Evolutionary conservation across 2,113 vertebrate species (phyloP), one percentile per base, ranked within the genome.

Genomic region (Ameiurus melas): DNA sequence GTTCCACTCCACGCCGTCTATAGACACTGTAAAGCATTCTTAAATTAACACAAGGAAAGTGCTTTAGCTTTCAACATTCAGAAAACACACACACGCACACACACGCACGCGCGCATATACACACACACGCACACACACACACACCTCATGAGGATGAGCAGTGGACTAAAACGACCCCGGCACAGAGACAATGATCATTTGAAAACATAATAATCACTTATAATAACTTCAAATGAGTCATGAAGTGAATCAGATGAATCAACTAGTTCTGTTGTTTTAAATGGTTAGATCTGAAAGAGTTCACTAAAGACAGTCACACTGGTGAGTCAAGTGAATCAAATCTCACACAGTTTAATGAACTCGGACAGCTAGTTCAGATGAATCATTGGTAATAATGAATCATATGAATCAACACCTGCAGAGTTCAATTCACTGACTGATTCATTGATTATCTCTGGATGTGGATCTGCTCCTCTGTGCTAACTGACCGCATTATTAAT

Each of bases 1-100:
- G 0, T 97, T 98, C 98, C 98, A 99, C 91, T 99, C 98, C 55
- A 99, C 97, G 0, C 98, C 98, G 0, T 99, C 98, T 10, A 99
- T 98, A 92, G 97, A 93, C 87, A 99, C 98, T 99, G 94, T 10
- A 89, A 86, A 83, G 16, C 22, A 60, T 20, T 36, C 51, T 58
- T 62, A 85, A 25, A 60, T 7, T 58, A 53, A 84, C 25, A 30
- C 87, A 64, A 3, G 57, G n/a, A 68, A 51, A 87, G 4, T 30
- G 66, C 66, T 68, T 30, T 5, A 68, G 27, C 4, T 6, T 68
- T 68, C 66, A 68, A 16, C n/a, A 68, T 68, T 68, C 12, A 68
- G 13, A 30, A 68, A 68, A 66, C 22, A 27, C 60, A 62, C 68
- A 71, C 30, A 71, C 68, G 36, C 68, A 71, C 14, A 71, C 68